Percentiles rank a stretch among this genome's conserved stretches.
phyloP scores from a whole-genome alignment of 2,888 invertebrate genomes.

The Lamellibrachia columna region DNA sequence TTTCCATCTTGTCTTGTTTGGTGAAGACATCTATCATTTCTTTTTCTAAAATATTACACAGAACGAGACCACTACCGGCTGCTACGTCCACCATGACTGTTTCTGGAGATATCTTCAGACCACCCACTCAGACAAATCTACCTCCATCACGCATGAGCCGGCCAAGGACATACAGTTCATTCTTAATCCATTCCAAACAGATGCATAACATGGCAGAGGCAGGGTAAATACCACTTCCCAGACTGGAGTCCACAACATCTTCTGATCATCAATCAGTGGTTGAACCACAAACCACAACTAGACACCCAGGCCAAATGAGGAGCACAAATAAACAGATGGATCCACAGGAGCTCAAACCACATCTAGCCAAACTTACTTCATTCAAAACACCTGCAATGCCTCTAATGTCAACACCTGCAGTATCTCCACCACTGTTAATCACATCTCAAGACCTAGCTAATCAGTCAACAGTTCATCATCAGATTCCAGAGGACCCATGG shows the following conservation, averaged over 20 bases:
- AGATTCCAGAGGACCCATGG: neutral
- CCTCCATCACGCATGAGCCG: neutral
- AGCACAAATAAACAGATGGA: neutral
- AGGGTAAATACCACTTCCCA: no score
- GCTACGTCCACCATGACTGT: neutral
- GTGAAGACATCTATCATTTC: neutral
- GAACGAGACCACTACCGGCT: neutral
- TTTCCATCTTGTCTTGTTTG: neutral
- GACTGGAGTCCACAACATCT: neutral
- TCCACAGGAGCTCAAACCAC: neutral
- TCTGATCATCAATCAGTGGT: neutral
- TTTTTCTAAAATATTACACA: neutral
- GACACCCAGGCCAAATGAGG: neutral
- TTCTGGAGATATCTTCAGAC: neutral
- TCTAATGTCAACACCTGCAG: neutral
- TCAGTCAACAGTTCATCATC: neutral
- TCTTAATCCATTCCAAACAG: neutral
- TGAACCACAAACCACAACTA: neutral
- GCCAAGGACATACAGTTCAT: neutral
- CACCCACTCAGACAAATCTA: neutral
- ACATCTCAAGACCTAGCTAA: neutral
- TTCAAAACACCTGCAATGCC: constrained; percentile 1
- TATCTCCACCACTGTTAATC: neutral
- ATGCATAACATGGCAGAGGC: neutral
- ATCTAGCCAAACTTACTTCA: neutral